These are phyloP conservation scores for Gonioctena quinquepunctata DNA, from an alignment of 1,140 invertebrate species.

Conservation along the genomic window DNA sequence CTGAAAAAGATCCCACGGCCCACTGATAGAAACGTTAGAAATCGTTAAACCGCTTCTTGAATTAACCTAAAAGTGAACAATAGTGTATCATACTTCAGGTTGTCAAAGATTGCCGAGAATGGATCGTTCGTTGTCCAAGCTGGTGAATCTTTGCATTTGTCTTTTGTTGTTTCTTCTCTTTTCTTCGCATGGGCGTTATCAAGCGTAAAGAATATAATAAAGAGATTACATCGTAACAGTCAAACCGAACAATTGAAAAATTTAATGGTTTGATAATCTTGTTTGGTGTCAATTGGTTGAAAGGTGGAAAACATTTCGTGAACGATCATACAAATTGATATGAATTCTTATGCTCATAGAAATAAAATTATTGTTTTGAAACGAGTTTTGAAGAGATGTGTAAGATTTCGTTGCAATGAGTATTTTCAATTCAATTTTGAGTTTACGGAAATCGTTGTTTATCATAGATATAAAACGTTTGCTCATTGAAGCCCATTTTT, in stretches of 20 bases:
- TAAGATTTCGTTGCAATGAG: too few species aligned
- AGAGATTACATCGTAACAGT: neutral
- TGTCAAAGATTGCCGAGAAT: conserved; percentile 29
- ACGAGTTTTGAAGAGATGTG: too few species aligned
- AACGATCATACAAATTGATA: neutral
- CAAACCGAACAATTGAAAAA: neutral
- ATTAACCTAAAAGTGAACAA: conserved; percentile 37
- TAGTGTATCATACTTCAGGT: conserved; percentile 35
- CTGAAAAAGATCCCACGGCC: conserved; percentile 32
- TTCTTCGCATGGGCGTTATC: neutral
- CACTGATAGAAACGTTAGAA: conserved; percentile 41
- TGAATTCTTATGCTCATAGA: too few species aligned
- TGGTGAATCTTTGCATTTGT: neutral
- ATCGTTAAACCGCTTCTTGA: conserved; percentile 35
- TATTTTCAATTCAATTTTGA: too few species aligned
- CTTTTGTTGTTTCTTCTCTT: neutral
- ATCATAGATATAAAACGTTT: too few species aligned
- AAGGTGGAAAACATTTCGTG: neutral
- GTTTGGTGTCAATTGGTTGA: neutral
- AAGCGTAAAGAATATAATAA: neutral
- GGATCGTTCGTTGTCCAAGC: conserved; percentile 16
- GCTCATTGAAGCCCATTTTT: too few species aligned
- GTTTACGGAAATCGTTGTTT: too few species aligned
- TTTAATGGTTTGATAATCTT: neutral
- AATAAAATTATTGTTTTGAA: too few species aligned